phyloP scores from a whole-genome alignment of 2,113 vertebrate genomes.

The Triplophysa siluroides region DNA sequence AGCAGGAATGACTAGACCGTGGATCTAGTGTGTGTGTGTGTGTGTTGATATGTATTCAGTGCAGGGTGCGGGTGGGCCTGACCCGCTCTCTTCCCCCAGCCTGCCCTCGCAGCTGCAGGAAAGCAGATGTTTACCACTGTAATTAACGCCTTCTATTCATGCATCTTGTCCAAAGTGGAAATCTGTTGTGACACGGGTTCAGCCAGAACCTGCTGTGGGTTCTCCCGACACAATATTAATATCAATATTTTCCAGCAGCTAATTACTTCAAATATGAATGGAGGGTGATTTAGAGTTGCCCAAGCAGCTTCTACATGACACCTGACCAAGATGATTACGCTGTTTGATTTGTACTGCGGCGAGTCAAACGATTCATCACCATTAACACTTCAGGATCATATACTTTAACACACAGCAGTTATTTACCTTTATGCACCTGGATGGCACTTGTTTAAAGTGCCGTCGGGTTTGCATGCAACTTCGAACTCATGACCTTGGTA shows the following conservation, averaged over 20 bases:
- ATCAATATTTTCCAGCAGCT: slow-evolving; percentile 58
- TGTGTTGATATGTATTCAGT: slow-evolving; percentile 36
- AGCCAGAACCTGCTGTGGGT: slow-evolving; percentile 55
- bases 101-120: slow-evolving; percentile 65
- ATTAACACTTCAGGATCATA: slow-evolving; percentile 11
- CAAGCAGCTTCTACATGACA: slow-evolving; percentile 39
- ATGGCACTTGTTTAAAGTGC: too few relatives aligned
- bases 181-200: slow-evolving; percentile 63
- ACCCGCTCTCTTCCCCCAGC: slow-evolving; percentile 36
- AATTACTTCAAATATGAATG: slow-evolving; percentile 56
- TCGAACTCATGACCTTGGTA: neutral
- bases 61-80: neutral
- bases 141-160: slow-evolving; percentile 60
- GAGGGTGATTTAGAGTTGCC: slow-evolving; percentile 54
- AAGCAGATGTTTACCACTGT: slow-evolving; percentile 69
- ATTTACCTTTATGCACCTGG: too few relatives aligned
- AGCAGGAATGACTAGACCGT: neutral
- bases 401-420: slow-evolving; percentile 15
- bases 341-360: slow-evolving; percentile 17
- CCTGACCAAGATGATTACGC: slow-evolving; percentile 37
- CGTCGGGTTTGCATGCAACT: too few relatives aligned
- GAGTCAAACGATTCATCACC: slow-evolving; percentile 26
- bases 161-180: slow-evolving; percentile 57
- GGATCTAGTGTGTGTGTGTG: slow-evolving; percentile 19
- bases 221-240: slow-evolving; percentile 58